Base-by-base conservation (phyloP, 2,888 invertebrate species). In the Plagodis pulveraria region DNA sequence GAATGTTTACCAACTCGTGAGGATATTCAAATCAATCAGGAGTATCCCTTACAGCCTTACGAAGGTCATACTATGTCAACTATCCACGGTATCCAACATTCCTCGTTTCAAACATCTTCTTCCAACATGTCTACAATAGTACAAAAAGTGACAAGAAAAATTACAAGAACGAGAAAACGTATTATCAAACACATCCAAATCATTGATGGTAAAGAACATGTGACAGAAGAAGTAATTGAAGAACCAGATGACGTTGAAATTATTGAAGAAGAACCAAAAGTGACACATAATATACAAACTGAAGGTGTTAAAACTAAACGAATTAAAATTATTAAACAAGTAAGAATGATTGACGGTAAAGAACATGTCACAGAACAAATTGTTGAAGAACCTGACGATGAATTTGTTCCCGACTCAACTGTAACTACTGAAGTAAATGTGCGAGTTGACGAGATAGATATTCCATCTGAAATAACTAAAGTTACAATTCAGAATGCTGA, bases 161-260 rank as follows among this genome's bases (percentile, higher is more conserved):
- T 96, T 10, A 96, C 96, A 35, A 94, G 95, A 63, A 96, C 95
- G 72, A 95, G 95, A 34, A 93, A 95, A 59, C 95, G 95, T 70
- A 95, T 97, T 12, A 96, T 97, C 45, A 94, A 95, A 71, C 95
- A 95, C 70, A 94, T 96, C 11, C 95, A 95, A 33, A 95, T 97
- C 6, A 94, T 97, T 62, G 95, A 97, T 80, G 97, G 97, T 0
- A 96, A 96, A 83, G 97, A 97, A 83, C 95, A 96, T 63, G 94
- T 96, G 0, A 96, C 95, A 0, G 97, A 97, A 86, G 97, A 97
- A 87, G 91, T 97, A 0, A 94, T 97, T 53, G 97, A 97, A 76
- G 97, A 97, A 83, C 97, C 97, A 0, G 97, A 96, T 78, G 96
- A 96, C 77, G 89, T 96, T 6, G 96, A 96, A 84, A 91, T 96